phyloP scores from a whole-genome alignment of 1,140 invertebrate species.

The Drosophila ogumai region DNA sequence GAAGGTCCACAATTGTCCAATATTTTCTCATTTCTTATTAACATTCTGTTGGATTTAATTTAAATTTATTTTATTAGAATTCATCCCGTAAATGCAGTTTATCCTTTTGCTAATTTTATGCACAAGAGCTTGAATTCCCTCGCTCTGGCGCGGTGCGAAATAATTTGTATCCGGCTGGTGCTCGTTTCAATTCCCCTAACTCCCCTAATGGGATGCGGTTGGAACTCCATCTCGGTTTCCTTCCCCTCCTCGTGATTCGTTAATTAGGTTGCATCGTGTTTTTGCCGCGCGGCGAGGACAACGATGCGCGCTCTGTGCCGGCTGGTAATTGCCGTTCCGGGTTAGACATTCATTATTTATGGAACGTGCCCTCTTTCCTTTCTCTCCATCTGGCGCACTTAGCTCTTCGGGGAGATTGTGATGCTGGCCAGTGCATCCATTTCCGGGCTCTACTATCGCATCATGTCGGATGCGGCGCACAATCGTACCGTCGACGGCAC shows the following conservation, averaged over 20 bases:
- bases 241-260: slow-evolving; percentile 8
- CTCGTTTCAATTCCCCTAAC: slow-evolving; percentile 15
- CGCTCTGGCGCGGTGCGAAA: slow-evolving; percentile 1
- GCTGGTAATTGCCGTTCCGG: slow-evolving; percentile 29
- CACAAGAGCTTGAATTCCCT: neutral
- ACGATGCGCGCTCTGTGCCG: slow-evolving; percentile 20
- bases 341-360: slow-evolving; percentile 45
- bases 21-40: neutral
- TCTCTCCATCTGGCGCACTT: slow-evolving; percentile 9
- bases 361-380: slow-evolving; percentile 7
- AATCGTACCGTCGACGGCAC: slow-evolving; percentile 94
- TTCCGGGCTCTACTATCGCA: slow-evolving; percentile 94
- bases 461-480: slow-evolving; percentile 93
- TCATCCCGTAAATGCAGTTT: slow-evolving; percentile 2
- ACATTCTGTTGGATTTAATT: neutral
- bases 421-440: slow-evolving; percentile 91
- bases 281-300: slow-evolving; percentile 20
- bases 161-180: slow-evolving; percentile 25
- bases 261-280: slow-evolving; percentile 50
- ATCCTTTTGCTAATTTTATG: slow-evolving; percentile 1
- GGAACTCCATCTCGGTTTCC: neutral
- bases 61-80: neutral
- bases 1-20: neutral
- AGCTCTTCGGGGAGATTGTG: slow-evolving; percentile 91
- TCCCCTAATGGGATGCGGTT: slow-evolving; percentile 22